Evolutionary conservation across 2,797 vertebrate genomes (phyloP), one percentile per base, ranked within the genome.

Genomic region (Neosalanx taihuensis): DNA sequence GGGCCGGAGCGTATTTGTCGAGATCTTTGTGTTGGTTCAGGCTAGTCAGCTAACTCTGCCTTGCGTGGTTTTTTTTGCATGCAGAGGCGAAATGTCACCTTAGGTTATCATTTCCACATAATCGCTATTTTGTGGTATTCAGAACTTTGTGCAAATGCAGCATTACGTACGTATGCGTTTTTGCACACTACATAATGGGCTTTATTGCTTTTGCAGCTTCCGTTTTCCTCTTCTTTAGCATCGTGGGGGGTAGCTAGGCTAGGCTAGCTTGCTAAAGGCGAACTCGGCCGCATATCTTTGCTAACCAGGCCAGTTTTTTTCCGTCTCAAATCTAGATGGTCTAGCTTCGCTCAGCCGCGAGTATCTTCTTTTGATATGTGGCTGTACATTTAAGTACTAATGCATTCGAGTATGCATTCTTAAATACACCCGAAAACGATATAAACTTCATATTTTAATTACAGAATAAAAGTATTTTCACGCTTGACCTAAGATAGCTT

Each of bases 21-120:
- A 84, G 87, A 93, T 90, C 91, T 93, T 93, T 93, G 92, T 93
- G 92, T 93, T 85, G 92, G 87, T 88, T 64, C 81, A 81, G 88
- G 84, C 81, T 86, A 89, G 82, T 29, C 69, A 51, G 86, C 84
- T 82, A 83, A 67, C 74, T 64, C 41, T 46, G 41, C 41, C 29
- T 33, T 13, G 69, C 46, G 26, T 59, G 65, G 61, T 69, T 64
- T 78, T 65, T 71, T 74, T 20, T n/a, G 70, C 70, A 73, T 80
- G 71, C 86, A 73, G 66, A 71, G 62, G 74, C 35, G 59, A 4
- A 7, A 3, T 26, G 12, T 61, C 6, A 6, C 5, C 20, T 6
- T 59, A 4, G 37, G 2, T 4, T 7, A 20, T 57, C 56, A 23
- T 26, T 20, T 69, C 1, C n/a, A 56, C 20, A 18, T 5, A 37